phyloP scores from a whole-genome alignment of 2,888 invertebrate genomes.

The Nebria salina region DNA sequence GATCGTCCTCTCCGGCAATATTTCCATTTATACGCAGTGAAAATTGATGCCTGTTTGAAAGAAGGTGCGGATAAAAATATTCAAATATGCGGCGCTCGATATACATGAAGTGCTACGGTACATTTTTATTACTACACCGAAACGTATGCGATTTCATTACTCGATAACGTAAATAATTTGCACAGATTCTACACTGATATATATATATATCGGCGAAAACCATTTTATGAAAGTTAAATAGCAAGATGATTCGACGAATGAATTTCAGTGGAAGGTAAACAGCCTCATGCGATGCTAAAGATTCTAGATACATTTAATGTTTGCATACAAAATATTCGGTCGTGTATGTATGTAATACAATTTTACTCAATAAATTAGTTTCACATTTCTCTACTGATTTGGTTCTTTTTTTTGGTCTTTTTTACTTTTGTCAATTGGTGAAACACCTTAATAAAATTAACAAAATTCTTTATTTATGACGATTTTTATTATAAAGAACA shows the following conservation, averaged over 20 bases:
- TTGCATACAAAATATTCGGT: no score
- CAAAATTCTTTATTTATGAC: no score
- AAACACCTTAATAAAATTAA: no score
- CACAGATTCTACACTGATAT: not conserved
- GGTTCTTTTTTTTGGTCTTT: no score
- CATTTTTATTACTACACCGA: not conserved
- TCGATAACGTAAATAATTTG: not conserved
- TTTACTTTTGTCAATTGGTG: no score
- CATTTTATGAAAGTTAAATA: not conserved
- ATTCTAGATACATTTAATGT: no score
- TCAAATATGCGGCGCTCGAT: not conserved
- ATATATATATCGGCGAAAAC: not conserved
- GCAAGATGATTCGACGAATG: not conserved
- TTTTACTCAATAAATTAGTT: no score
- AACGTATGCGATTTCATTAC: not conserved
- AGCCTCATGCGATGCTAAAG: not conserved
- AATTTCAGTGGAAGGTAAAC: not conserved
- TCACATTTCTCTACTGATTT: no score
- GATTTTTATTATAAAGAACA: no score
- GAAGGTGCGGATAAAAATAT: not conserved
- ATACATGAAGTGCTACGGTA: not conserved
- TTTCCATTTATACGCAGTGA: not conserved
- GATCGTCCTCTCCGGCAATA: not conserved
- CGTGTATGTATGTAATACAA: no score
- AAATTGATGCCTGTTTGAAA: not conserved